These are phyloP conservation scores for Agrochola lota DNA, from an alignment of 2,888 invertebrate genomes.

Conservation along the genomic window DNA sequence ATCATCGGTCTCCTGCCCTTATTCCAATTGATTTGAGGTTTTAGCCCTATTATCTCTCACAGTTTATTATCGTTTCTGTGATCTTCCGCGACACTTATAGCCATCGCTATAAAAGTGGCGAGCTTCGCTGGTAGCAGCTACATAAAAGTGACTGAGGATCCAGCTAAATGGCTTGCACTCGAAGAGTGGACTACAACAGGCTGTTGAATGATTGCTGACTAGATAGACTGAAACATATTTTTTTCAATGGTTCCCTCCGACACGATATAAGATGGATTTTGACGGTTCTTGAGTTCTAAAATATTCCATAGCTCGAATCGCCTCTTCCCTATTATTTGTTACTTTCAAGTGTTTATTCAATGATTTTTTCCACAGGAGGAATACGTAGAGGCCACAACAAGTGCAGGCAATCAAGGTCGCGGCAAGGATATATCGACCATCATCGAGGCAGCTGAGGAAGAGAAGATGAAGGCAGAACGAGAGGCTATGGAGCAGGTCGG, in stretches of 20 bases:
- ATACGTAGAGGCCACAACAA: conserved; percentile 93
- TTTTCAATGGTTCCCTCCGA: not conserved
- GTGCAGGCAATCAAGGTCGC: conserved; percentile 95
- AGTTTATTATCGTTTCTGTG: not conserved
- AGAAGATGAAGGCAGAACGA: conserved; percentile 89
- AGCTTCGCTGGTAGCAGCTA: not conserved
- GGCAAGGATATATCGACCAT: conserved; percentile 98
- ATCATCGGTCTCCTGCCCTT: not conserved
- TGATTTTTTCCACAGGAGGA: conserved; percentile 90
- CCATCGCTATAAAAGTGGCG: not conserved
- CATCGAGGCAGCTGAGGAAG: conserved; percentile 94
- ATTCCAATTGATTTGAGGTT: not conserved
- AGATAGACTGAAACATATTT: not conserved
- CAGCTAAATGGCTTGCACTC: not conserved
- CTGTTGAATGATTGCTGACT: not conserved
- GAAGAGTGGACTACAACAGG: not conserved
- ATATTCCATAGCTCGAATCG: not conserved
- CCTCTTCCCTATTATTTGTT: not conserved
- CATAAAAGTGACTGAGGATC: not conserved
- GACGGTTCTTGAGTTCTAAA: not conserved
- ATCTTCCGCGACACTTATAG: not conserved
- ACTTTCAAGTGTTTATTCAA: not conserved
- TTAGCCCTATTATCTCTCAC: not conserved
- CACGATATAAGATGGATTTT: not conserved
- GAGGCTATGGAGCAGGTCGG: conserved; percentile 86